Conservation (phyloP, 23 tunicate species). For the Clavelina lepadiformis region DNA sequence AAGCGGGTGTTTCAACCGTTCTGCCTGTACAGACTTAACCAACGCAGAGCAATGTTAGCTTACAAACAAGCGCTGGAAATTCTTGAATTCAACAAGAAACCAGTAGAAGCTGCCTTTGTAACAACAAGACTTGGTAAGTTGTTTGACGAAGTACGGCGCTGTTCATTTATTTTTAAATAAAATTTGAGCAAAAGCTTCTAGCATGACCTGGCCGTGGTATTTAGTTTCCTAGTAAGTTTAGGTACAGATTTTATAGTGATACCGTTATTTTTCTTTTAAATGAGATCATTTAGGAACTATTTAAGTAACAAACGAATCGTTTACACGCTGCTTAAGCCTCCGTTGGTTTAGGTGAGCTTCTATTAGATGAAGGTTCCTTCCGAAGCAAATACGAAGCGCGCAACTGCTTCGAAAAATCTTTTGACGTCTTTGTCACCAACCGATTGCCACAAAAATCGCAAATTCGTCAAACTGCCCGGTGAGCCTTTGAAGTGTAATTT, state of each 20-base stretch:
- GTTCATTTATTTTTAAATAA: no score
- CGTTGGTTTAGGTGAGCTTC: constrained; percentile 46
- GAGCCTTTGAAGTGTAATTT: not conserved
- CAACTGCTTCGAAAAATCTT: constrained; percentile 49
- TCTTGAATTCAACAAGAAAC: constrained; percentile 24
- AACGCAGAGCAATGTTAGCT: constrained; percentile 65
- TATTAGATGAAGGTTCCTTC: constrained; percentile 39
- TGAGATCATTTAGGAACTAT: no score
- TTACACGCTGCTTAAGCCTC: no score
- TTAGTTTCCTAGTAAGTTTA: no score
- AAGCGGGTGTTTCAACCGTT: not conserved
- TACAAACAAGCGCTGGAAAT: constrained; percentile 79
- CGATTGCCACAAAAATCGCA: not conserved
- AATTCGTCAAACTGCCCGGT: not conserved
- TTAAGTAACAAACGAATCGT: no score
- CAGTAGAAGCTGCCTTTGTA: constrained; percentile 19
- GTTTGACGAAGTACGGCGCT: no score
- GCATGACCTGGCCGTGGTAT: no score
- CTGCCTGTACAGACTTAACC: constrained; percentile 2
- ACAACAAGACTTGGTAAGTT: constrained; percentile 55
- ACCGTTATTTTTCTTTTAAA: no score
- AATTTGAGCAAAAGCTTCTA: no score
- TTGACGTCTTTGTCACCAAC: constrained; percentile 45
- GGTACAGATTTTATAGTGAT: no score
- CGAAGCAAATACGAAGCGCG: constrained; percentile 68